Evolutionary conservation across 1,140 invertebrate species (phyloP), one percentile per base, ranked within the genome.

Genomic region (Coboldia fuscipes): DNA sequence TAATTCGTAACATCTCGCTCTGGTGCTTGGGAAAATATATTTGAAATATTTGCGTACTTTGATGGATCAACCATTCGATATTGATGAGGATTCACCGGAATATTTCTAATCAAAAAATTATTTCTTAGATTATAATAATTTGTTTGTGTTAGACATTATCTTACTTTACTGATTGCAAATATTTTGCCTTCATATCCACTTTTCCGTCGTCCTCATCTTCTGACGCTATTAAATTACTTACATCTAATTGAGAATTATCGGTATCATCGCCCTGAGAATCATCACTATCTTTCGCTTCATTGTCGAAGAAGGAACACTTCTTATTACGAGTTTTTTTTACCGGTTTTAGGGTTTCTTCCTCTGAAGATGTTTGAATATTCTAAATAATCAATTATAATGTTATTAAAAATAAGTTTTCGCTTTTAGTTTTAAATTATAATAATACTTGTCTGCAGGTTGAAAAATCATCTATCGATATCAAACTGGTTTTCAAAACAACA

Each of bases 111-210:
- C 15, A 13, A 33, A 29, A 34, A 7, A 1, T 16, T 0, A 12
- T 1, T n/a, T 31, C 24, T 0, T 2, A 7, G 4, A 39, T 17
- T 7, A 22, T 3, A 34, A 34, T 34, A 4, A 9, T 15, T 13
- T 13, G n/a, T 34, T 20, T 5, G n/a, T n/a, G n/a, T n/a, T n/a
- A n/a, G n/a, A n/a, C n/a, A n/a, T 34, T 26, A 4, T 13, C 48
- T 44, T 46, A 65, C 65, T 53, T 68, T 3, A 66, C 42, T 14
- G 65, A 65, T 38, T 62, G 61, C 15, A 74, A 44, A 46, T 74
- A 75, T 38, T 66, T 56, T 4, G 57, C 63, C 18, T 61, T 51
- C 56, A 68, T 63, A 37, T 68, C 57, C 9, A 56, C 38, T 19
- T 46, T 21, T 29, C 57, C 53, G 4, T 57, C 47, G 5, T 50